These are phyloP conservation scores for Rhagophthalmus giganteus DNA, from an alignment of 2,888 invertebrate genomes.

Conservation along the genomic window DNA sequence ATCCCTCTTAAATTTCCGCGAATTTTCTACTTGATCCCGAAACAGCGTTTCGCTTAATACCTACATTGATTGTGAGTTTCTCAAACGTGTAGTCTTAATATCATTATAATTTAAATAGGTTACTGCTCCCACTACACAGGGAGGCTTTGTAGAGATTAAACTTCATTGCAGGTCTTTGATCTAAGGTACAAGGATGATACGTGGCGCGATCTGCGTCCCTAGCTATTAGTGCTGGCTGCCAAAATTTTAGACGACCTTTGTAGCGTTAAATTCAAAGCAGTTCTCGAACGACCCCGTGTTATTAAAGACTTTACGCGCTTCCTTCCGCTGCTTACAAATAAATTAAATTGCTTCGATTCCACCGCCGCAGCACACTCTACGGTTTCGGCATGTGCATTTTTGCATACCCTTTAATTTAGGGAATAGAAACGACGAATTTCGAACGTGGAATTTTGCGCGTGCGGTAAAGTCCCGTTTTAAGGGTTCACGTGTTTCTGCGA, in stretches of 20 bases:
- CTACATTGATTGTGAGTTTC: conserved; percentile 21
- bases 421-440: no score
- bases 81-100: conserved; percentile 23
- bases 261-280: conserved; percentile 23
- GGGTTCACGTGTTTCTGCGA: no score
- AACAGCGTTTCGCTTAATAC: conserved; percentile 9
- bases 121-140: conserved; percentile 22
- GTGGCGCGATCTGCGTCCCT: conserved; percentile 21
- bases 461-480: no score
- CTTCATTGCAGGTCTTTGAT: conserved; percentile 29
- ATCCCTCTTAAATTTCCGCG: background rate
- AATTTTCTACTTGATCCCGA: background rate
- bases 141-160: conserved; percentile 29
- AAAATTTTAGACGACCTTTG: conserved; percentile 29
- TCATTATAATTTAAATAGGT: conserved; percentile 30
- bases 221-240: conserved; percentile 27
- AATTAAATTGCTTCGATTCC: conserved; percentile 1
- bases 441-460: no score
- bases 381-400: no score
- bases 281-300: conserved; percentile 6
- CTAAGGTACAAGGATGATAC: conserved; percentile 28
- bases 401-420: no score
- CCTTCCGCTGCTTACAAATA: conserved; percentile 2
- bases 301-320: conserved; percentile 14
- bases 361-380: no score